These are phyloP conservation scores for Micromys minutus DNA, from an alignment of 2,113 vertebrate species.

Conservation along the genomic window DNA sequence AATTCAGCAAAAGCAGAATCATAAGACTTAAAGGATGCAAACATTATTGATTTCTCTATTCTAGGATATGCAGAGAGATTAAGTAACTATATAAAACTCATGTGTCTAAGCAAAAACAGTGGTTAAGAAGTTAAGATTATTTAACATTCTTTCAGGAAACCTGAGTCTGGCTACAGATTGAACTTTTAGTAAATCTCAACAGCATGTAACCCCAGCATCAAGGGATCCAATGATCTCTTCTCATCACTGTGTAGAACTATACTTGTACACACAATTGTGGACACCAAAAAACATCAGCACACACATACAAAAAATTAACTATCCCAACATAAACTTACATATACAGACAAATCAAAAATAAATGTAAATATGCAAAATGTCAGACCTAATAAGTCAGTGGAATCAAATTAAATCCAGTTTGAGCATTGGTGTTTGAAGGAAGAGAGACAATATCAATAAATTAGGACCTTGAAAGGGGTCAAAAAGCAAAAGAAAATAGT, in stretches of 20 bases:
- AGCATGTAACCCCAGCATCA: background rate
- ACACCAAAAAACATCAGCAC: background rate
- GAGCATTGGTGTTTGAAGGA: background rate
- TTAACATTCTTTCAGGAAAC: background rate
- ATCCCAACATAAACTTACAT: background rate
- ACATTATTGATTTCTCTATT: background rate
- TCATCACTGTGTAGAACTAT: background rate
- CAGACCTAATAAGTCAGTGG: background rate
- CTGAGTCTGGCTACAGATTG: too few relatives aligned
- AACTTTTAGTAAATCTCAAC: background rate
- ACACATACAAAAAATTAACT: background rate
- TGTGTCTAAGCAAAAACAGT: too few relatives aligned
- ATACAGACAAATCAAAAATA: background rate
- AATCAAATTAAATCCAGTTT: background rate
- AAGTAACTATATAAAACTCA: background rate
- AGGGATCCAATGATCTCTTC: background rate
- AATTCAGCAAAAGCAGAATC: background rate
- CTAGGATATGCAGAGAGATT: background rate
- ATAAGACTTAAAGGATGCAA: background rate
- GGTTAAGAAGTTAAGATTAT: background rate
- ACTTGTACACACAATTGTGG: background rate
- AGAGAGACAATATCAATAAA: accelerated
- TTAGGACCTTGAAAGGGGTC: too few relatives aligned
- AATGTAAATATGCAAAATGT: background rate
- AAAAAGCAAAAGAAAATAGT: background rate